Evolutionary conservation across 2,797 vertebrate species (phyloP), one percentile per base, ranked within the genome.

Genomic region (Acipenser oxyrinchus): DNA sequence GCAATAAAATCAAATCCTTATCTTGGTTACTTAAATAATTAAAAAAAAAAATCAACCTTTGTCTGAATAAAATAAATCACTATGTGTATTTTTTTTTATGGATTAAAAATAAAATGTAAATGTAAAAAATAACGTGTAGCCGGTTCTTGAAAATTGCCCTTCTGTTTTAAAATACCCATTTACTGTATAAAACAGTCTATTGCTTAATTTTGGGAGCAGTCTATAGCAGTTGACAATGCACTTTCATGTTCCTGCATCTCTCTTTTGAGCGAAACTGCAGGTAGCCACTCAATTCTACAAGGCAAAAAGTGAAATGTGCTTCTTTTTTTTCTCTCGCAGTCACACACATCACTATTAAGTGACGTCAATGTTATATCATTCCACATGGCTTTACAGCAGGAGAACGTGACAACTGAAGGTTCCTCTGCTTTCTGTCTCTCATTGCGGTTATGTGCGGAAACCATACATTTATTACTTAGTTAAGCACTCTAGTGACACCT

Each of bases 351-450:
- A 90, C 81, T 76, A 66, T 79, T 75, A 76, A 79, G 87, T 90
- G 89, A 91, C 88, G 88, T 89, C 88, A 91, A 88, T 88, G 88
- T 91, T 90, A 91, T 88, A 91, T 91, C 88, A 91, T 87, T 87
- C 86, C 89, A 90, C 89, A 90, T 88, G 87, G 87, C 85, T 87
- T 83, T 86, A 86, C 85, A 85, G 88, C 81, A 72, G 85, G 84
- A 74, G 87, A 90, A 91, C 86, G 88, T 90, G 88, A 90, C 87
- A 89, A 84, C 84, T 80, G 84, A 86, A 84, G 78, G 83, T 81
- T 78, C 78, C 82, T 82, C 82, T 74, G 79, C 77, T 79, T 81
- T 81, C 78, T 73, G 57, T 2, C 18, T 18, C 77, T 12, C 8
- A 15, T 13, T 58, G 55, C 55, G 11, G 55, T n/a, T 1, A 7